phyloP scores from a whole-genome alignment of 30 jellyfish, hydroid and myxozoan species.

The Cassiopea andromeda region DNA sequence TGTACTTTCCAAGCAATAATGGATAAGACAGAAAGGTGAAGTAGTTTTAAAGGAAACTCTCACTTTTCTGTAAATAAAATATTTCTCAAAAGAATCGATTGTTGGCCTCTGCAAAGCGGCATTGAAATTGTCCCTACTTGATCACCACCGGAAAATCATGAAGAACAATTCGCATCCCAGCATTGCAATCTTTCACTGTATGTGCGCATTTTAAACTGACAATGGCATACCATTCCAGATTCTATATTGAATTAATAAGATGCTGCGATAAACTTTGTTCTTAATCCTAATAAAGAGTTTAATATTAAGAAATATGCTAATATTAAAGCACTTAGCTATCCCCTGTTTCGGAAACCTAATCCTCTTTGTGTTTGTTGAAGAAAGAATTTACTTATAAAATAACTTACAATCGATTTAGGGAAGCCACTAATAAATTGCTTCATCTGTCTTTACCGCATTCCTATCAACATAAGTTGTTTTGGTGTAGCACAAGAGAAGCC shows the following conservation, averaged over 20 bases:
- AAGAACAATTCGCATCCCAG: not conserved
- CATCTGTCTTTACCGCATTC: slow-evolving; percentile 1
- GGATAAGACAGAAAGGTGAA: too few species aligned
- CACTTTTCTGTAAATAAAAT: too few species aligned
- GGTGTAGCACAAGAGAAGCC: not conserved
- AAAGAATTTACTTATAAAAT: not conserved
- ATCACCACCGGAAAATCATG: too few species aligned
- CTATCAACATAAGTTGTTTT: not conserved
- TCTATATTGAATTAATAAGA: not conserved
- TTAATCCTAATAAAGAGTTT: not conserved
- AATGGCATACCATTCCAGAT: slow-evolving; percentile 1
- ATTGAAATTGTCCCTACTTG: too few species aligned
- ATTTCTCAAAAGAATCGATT: too few species aligned
- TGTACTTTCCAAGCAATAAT: too few species aligned
- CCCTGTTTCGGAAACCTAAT: not conserved
- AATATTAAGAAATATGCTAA: not conserved
- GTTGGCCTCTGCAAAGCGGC: too few species aligned
- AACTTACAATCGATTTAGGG: not conserved
- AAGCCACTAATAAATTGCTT: slow-evolving; percentile 4
- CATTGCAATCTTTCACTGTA: not conserved
- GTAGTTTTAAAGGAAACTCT: too few species aligned
- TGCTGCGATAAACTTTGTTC: not conserved
- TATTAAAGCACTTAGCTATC: not conserved
- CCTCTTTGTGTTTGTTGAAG: not conserved
- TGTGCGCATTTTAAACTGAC: not conserved